Evolutionary conservation across 92 coral and sea anemone species (phyloP).

Genomic region (Zoanthus sociatus): DNA sequence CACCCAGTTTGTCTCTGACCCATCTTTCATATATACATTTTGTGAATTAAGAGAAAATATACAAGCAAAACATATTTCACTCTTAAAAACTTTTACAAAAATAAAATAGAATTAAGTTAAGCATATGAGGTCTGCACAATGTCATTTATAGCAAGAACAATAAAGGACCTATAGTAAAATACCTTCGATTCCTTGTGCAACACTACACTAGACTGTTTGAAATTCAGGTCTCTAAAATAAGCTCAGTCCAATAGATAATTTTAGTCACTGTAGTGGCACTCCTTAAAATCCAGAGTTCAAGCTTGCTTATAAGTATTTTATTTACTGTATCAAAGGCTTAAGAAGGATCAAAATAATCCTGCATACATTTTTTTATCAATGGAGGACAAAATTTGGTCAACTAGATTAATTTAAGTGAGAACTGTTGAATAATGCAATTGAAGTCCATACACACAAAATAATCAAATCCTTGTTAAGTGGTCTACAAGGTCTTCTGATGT

Average conservation of each 20-base stretch:
- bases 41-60: slow-evolving; percentile 26
- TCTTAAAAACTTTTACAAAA: slow-evolving; percentile 21
- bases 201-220: slow-evolving; percentile 20
- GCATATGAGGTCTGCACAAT: slow-evolving; percentile 23
- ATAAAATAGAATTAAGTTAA: neutral
- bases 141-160: slow-evolving; percentile 27
- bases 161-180: slow-evolving; percentile 19
- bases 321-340: slow-evolving; percentile 16
- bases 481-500: slow-evolving; percentile 2
- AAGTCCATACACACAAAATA: slow-evolving; percentile 22
- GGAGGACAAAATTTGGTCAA: slow-evolving; percentile 23
- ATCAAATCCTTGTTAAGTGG: slow-evolving; percentile 21
- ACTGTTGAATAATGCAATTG: slow-evolving; percentile 17
- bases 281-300: slow-evolving; percentile 4
- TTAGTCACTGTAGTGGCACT: slow-evolving; percentile 11
- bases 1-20: slow-evolving; percentile 43
- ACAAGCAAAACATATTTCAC: slow-evolving; percentile 22
- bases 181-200: too few relatives aligned
- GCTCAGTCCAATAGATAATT: slow-evolving; percentile 17
- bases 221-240: slow-evolving; percentile 12
- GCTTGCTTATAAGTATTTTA: slow-evolving; percentile 19
- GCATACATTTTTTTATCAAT: slow-evolving; percentile 10
- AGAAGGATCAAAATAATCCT: slow-evolving; percentile 16
- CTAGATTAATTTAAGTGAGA: slow-evolving; percentile 14
- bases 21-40: slow-evolving; percentile 32